Conservation (phyloP, 2,888 invertebrate genomes). For the Nymphalis polychloros region DNA sequence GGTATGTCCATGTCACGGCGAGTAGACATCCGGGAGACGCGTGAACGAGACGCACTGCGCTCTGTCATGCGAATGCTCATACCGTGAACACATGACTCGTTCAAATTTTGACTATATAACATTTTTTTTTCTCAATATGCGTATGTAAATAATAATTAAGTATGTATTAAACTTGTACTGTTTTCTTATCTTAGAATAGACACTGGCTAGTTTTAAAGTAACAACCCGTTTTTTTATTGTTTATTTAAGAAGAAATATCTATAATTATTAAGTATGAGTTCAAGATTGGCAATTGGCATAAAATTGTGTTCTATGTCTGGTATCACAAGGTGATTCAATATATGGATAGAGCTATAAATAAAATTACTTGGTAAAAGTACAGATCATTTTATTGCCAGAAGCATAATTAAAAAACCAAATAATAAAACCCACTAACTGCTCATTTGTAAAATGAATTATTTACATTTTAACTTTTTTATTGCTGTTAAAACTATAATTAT, state of each 20-base stretch:
- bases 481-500: background rate
- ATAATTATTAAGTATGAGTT: background rate
- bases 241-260: too few species aligned
- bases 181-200: too few species aligned
- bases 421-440: too few species aligned
- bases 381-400: background rate
- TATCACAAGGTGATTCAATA: background rate
- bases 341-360: background rate
- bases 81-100: conserved; percentile 64
- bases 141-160: too few species aligned
- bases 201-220: too few species aligned
- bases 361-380: conserved; percentile 2
- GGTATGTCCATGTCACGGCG: conserved; percentile 76
- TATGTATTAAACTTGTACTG: too few species aligned
- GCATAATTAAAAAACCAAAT: too few species aligned
- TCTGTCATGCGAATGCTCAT: conserved; percentile 66
- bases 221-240: too few species aligned
- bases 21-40: conserved; percentile 68
- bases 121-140: background rate
- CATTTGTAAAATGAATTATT: too few species aligned
- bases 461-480: background rate
- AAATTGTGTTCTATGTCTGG: background rate
- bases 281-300: too few species aligned
- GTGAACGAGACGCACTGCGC: conserved; percentile 68
- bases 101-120: conserved; percentile 21